A percentile compares a stretch with the other conserved stretches of the same genome.
phyloP scores from a whole-genome alignment of 2,113 vertebrate genomes.

The Eurystomus gularis region DNA sequence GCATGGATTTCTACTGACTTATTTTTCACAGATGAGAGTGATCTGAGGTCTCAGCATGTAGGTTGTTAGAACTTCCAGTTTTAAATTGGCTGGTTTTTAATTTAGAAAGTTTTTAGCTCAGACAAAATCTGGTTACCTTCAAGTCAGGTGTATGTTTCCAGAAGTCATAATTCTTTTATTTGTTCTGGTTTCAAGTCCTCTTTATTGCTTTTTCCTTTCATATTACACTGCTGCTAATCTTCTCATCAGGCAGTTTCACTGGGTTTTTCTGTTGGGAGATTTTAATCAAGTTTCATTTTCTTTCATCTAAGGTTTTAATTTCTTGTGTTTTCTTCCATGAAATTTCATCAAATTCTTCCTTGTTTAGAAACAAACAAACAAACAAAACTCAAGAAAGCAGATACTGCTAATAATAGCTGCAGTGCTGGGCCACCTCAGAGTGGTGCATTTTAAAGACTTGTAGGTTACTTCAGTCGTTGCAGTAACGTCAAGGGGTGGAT shows the following conservation, averaged over 20 bases:
- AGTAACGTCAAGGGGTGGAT: background rate
- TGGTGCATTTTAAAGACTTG: background rate
- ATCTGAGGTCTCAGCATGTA: background rate
- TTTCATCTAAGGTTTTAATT: background rate
- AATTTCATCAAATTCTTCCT: background rate
- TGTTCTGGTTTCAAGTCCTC: background rate
- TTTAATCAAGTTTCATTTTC: conserved; percentile 25
- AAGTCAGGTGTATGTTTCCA: background rate
- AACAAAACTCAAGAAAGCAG: background rate
- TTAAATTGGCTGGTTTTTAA: background rate
- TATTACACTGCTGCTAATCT: conserved; percentile 11
- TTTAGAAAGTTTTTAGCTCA: background rate
- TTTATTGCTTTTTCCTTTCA: conserved; percentile 46
- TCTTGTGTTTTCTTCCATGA: background rate
- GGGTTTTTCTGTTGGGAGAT: background rate
- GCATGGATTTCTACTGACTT: background rate
- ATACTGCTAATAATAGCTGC: background rate
- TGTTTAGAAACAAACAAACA: background rate
- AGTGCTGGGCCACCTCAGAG: background rate
- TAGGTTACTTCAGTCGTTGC: background rate
- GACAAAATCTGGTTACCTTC: conserved; percentile 12
- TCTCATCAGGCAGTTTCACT: background rate
- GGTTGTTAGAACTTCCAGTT: background rate
- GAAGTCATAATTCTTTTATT: conserved; percentile 27
- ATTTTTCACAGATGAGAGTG: background rate